Conservation (phyloP, 2,113 vertebrate genomes). For the Turnix velox region DNA sequence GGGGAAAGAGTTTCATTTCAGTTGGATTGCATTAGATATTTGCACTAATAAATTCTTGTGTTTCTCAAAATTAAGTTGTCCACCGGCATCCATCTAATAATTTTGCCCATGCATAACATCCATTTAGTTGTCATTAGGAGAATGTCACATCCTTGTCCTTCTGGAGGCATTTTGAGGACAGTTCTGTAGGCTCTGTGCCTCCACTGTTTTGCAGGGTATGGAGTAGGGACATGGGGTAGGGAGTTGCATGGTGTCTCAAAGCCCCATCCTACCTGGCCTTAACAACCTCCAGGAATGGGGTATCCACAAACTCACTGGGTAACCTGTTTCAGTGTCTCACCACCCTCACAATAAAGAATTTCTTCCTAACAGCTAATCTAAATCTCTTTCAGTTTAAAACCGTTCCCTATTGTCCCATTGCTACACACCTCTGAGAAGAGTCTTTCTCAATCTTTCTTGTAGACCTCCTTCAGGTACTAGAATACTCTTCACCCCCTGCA, state of each 20-base stretch:
- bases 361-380: too few relatives aligned
- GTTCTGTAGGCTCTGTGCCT: background rate
- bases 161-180: background rate
- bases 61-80: background rate
- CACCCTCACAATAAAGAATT: too few relatives aligned
- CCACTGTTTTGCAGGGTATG: background rate
- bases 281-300: too few relatives aligned
- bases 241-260: background rate
- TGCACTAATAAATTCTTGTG: background rate
- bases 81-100: background rate
- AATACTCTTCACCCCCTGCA: rapidly evolving
- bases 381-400: too few relatives aligned
- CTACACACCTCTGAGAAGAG: too few relatives aligned
- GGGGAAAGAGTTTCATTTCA: background rate
- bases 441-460: too few relatives aligned
- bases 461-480: too few relatives aligned
- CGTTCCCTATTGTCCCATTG: too few relatives aligned
- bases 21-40: background rate
- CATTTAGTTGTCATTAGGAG: rapidly evolving
- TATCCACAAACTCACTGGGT: too few relatives aligned
- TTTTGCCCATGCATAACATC: rapidly evolving
- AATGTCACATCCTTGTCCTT: background rate
- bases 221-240: rapidly evolving
- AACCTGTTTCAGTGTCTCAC: too few relatives aligned
- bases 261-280: too few relatives aligned